These are phyloP conservation scores for Psettodes erumei DNA, from an alignment of 2,113 vertebrate genomes.

Conservation along the genomic window DNA sequence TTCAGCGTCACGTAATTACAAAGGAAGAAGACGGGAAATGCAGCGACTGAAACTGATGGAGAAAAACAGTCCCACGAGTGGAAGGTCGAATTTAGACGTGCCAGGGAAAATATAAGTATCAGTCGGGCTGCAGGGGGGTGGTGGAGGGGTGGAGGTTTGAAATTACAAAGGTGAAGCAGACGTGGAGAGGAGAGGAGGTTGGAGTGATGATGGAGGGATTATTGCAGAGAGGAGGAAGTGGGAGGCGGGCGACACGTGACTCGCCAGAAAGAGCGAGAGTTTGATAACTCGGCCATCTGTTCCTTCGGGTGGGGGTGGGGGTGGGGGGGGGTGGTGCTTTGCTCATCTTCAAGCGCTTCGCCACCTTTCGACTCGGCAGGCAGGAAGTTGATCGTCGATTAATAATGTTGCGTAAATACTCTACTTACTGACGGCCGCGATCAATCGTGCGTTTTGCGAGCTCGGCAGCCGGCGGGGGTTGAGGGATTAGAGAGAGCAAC, in stretches of 20 bases:
- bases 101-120: neutral
- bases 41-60: neutral
- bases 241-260: conserved; percentile 41
- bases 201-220: neutral
- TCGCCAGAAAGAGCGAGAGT: conserved; percentile 34
- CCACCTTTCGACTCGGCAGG: neutral
- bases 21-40: neutral
- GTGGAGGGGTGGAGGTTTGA: neutral
- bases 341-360: neutral
- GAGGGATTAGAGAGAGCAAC: conserved; percentile 3
- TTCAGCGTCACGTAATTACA: neutral
- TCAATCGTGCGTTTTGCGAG: conserved; percentile 34
- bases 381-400: neutral
- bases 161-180: conserved; percentile 17
- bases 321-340: too few relatives aligned
- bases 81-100: neutral
- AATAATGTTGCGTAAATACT: conserved; percentile 27
- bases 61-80: conserved; percentile 7
- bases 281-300: conserved; percentile 42
- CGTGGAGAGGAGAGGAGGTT: neutral
- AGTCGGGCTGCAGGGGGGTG: neutral
- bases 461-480: conserved; percentile 22
- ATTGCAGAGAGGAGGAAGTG: neutral
- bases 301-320: too few relatives aligned
- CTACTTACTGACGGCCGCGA: neutral